Base-by-base conservation (phyloP, 2,888 invertebrate genomes). In the Caenorhabditis sp. region DNA sequence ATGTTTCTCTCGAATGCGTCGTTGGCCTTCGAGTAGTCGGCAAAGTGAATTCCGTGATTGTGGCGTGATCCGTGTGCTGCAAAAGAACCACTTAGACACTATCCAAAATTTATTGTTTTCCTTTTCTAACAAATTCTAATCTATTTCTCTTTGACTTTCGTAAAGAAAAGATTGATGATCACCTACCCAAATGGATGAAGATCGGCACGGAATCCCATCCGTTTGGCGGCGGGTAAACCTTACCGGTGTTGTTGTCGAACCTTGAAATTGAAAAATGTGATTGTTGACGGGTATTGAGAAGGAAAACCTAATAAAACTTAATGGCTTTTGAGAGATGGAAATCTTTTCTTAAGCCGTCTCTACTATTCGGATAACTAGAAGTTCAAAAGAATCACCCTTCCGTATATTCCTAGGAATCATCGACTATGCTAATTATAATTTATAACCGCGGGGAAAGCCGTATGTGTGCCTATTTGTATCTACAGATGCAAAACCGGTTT, bases 151-250 rank as follows among this genome's bases (percentile, higher is more conserved):
- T 10, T 38, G 2, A 7, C 38, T 7, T 35, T 41, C 41, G 51
- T 16, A 12, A 26, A 49, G 61, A 64, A 61, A 64, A 70, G 63
- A 75, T 64, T 56, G 44, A 59, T 73, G 49, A 54, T 64, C 51
- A 26, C 58, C 64, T 49, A 88, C 88, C 88, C 59, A 88, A 72
- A 41, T 88, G 86, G 51, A 88, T 82, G 51, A 82, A 88, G 61
- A 88, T 84, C 56, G 82, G 85, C 54, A 85, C 83, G 10, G 85
- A 85, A 10, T 85, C 81, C 88, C 88, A 88, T 70, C 88, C 88
- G 47, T 70, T 75, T 38, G 84, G 77, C 54, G 88, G 88, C 54
- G 86, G 82, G 66, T 75, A 73, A 6, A 88, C 86, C 72, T 84
- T 85, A 51, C 88, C 88, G 35, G 85, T 86, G 49, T 69, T 82